phyloP scores from a whole-genome alignment of 2,888 invertebrate genomes.

The Branchellion lobata region DNA sequence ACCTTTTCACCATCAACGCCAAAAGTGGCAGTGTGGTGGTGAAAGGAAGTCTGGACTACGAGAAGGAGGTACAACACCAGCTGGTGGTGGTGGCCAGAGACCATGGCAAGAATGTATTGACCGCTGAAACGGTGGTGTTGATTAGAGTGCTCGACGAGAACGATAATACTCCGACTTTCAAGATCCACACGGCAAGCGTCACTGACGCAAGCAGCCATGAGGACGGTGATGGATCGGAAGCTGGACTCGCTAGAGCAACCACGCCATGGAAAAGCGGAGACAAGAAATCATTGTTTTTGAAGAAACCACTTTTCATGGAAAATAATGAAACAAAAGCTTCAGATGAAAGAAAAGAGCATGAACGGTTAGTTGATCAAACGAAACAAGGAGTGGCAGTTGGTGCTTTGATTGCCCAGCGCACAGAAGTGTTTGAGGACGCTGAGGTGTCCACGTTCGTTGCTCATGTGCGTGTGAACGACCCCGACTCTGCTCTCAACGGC shows the following conservation, averaged over 20 bases:
- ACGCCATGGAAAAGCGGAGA: neutral
- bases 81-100: constrained; percentile 49
- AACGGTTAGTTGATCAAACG: neutral
- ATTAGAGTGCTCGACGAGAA: constrained; percentile 50
- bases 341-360: neutral
- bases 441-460: constrained; percentile 49
- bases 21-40: constrained; percentile 49
- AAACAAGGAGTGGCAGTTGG: neutral
- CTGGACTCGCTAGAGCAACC: neutral
- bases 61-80: constrained; percentile 47
- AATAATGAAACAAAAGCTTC: neutral
- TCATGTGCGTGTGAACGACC: constrained; percentile 49
- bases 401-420: constrained; percentile 1
- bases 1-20: constrained; percentile 48
- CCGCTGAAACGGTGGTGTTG: constrained; percentile 48
- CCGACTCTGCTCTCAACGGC: constrained; percentile 50
- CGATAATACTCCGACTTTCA: constrained; percentile 50
- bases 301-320: neutral
- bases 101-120: constrained; percentile 49
- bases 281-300: neutral
- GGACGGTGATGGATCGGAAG: neutral
- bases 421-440: constrained; percentile 48
- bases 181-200: constrained; percentile 49
- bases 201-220: constrained; percentile 10
- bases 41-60: constrained; percentile 49